Evolutionary conservation across 2,888 invertebrate genomes (phyloP).

Genomic region (Aphrophora alni): DNA sequence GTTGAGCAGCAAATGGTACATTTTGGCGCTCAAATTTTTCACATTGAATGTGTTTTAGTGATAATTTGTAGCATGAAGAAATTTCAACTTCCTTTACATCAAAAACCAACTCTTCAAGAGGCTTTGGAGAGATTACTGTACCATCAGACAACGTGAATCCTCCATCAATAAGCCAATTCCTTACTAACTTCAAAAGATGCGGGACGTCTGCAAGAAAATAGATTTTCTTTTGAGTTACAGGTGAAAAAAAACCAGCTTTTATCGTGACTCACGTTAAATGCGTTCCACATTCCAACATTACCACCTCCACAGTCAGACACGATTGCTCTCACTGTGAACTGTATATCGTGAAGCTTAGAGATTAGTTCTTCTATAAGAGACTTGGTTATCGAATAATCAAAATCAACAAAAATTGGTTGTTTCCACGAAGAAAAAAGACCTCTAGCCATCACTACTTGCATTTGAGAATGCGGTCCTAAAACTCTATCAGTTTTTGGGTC

Average conservation of each 20-base stretch:
- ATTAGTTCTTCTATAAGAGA: not conserved
- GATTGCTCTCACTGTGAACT: not conserved
- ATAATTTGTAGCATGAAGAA: not conserved
- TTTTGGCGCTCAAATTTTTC: not conserved
- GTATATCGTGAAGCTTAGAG: not conserved
- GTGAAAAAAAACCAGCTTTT: not conserved
- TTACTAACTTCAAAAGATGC: not conserved
- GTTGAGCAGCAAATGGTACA: not conserved
- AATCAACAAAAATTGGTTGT: not conserved
- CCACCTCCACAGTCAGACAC: conserved; percentile 2
- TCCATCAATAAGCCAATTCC: not conserved
- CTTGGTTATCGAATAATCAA: not conserved
- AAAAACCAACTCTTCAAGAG: not conserved
- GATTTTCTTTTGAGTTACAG: not conserved
- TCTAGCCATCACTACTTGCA: not conserved
- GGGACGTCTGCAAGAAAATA: not conserved
- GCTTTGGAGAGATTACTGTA: not conserved
- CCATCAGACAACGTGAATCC: not conserved
- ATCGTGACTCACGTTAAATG: not conserved
- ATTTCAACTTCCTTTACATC: not conserved
- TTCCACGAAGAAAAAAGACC: not conserved
- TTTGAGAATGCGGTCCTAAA: not conserved
- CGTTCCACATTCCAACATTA: not conserved
- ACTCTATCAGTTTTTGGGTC: not conserved
- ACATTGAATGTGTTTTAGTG: not conserved